A percentile compares a stretch with the other conserved stretches of the same genome.
These are phyloP conservation scores for Drosophila formosana DNA, from an alignment of 2,888 invertebrate species.

Conservation along the genomic window DNA sequence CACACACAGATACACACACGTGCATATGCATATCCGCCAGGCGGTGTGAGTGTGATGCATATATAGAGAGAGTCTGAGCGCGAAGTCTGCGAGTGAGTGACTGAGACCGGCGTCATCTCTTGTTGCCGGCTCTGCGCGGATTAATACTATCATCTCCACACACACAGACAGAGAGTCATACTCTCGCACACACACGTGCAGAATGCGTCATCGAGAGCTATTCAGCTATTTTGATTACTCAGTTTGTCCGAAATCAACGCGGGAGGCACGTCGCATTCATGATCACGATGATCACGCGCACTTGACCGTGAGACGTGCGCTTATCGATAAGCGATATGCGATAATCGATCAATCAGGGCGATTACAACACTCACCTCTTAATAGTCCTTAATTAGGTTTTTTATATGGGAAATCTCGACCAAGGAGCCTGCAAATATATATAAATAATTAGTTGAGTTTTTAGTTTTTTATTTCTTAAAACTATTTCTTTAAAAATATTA, in stretches of 20 bases:
- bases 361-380: conserved; percentile 66
- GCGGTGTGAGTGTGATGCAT: conserved; percentile 10
- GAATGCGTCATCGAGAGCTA: conserved; percentile 26
- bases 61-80: conserved; percentile 7
- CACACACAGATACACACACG: background rate
- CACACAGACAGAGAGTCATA: background rate
- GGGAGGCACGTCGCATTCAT: background rate
- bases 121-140: conserved; percentile 22
- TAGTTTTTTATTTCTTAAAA: no score
- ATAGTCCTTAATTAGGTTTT: conserved; percentile 71
- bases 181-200: background rate
- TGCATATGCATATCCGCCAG: background rate
- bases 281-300: background rate
- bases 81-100: conserved; percentile 14
- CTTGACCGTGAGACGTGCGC: conserved; percentile 4
- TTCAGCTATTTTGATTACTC: conserved; percentile 31
- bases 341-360: background rate
- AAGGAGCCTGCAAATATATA: conserved; percentile 51
- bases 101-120: conserved; percentile 29
- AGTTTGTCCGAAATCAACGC: conserved; percentile 17
- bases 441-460: conserved; percentile 1
- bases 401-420: conserved; percentile 46
- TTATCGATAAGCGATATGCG: conserved; percentile 8
- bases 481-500: no score
- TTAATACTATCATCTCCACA: conserved; percentile 11